These are phyloP conservation scores for Cardiocondyla obscurior DNA, from an alignment of 1,140 invertebrate species.

Conservation along the genomic window DNA sequence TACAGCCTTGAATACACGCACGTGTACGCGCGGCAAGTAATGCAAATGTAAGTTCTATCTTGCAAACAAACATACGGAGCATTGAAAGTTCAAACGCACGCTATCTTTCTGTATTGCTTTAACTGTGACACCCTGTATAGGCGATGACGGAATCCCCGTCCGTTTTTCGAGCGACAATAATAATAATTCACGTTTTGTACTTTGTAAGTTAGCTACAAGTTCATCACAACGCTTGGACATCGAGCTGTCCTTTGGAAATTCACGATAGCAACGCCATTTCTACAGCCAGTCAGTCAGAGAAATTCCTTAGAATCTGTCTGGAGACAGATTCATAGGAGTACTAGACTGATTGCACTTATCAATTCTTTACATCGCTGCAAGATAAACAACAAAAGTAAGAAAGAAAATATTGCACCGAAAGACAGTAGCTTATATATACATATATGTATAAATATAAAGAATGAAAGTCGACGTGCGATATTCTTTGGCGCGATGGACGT, in stretches of 20 bases:
- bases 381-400: neutral
- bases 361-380: conserved; percentile 2
- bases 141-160: conserved; percentile 27
- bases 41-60: conserved; percentile 69
- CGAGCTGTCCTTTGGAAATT: neutral
- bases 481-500: conserved; percentile 3
- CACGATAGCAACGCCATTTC: neutral
- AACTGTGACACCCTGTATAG: conserved; percentile 55
- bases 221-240: conserved; percentile 12
- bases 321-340: too few relatives aligned
- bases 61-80: conserved; percentile 54
- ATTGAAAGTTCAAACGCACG: conserved; percentile 48
- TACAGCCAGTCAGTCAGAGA: neutral
- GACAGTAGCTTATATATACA: neutral
- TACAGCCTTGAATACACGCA: conserved; percentile 31
- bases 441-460: too few relatives aligned
- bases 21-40: conserved; percentile 65
- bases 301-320: neutral
- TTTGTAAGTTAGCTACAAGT: conserved; percentile 34
- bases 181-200: conserved; percentile 40
- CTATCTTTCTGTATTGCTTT: conserved; percentile 34
- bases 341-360: neutral
- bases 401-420: conserved; percentile 23
- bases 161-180: conserved; percentile 5
- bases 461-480: conserved; percentile 16